Evolutionary conservation across 2,888 invertebrate genomes (phyloP), one percentile per base, ranked within the genome.

Genomic region (Caenorhabditis afra): DNA sequence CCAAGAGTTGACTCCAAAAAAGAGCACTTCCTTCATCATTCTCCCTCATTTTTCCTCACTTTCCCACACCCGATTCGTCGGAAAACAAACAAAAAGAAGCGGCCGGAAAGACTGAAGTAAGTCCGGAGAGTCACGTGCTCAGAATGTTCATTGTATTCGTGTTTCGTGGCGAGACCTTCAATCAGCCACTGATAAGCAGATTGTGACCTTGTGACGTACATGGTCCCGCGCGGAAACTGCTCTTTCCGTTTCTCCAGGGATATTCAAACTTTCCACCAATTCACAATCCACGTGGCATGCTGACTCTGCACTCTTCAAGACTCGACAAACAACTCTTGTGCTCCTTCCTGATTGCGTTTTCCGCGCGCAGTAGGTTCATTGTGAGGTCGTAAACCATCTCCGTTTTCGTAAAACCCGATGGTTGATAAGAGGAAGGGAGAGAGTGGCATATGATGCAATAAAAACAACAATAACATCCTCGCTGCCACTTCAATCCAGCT

Each of bases 381-480:
- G 20, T 55, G 55, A 45, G 71, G 62, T 71, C 62, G 57, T 71
- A 71, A 71, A 71, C 71, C 71, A 71, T 71, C 62, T 64, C 71
- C 71, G 71, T 62, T 64, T 71, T 71, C 71, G 71, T 64, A 64
- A 71, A 70, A 71, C 20, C 50, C 50, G 29, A 23, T 53, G 59
- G 29, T 37, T 70, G 70, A 70, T 70, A 70, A 70, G 61, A 45
- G 22, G 52, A n/a, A n/a, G n/a, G 39, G 62, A 20, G 61, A 45
- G 49, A 7, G 22, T n/a, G 52, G 1, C 10, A 49, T 37, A 22
- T 20, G 39, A 47, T n/a, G n/a, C n/a, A n/a, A n/a, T n/a, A n/a
- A 29, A 7, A 29, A 29, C 29, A 29, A 29, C 29, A 29, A 29
- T 7, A 29, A 29, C 29, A 29, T 29, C 3, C 7, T 3, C 29